Conservation (phyloP, 2,888 invertebrate species). For the Hetaerina titia region DNA sequence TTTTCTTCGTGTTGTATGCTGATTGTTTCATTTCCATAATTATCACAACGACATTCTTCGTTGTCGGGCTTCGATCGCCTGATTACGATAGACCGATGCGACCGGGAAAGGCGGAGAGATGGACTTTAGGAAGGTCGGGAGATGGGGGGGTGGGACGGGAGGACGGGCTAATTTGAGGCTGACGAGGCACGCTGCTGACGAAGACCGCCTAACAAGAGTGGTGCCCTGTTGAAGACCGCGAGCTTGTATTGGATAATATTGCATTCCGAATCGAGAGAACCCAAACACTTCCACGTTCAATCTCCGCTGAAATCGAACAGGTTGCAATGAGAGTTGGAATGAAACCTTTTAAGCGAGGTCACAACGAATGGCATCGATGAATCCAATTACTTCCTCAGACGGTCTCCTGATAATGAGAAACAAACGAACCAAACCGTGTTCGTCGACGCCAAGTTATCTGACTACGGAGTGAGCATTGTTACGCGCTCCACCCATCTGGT, state of each 20-base stretch:
- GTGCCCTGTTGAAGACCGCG: background rate
- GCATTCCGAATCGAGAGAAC: background rate
- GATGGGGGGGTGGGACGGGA: no score
- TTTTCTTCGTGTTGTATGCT: no score
- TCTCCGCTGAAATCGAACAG: background rate
- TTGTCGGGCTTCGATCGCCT: no score
- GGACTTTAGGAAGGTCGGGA: no score
- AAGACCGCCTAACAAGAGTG: no score
- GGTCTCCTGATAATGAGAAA: background rate
- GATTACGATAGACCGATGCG: no score
- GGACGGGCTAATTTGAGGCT: no score
- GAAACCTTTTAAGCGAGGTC: background rate
- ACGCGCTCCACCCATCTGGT: background rate
- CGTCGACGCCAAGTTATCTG: background rate
- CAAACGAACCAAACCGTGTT: conserved; percentile 18
- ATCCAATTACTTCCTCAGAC: conserved; percentile 31
- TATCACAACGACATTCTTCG: no score
- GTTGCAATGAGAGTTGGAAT: background rate
- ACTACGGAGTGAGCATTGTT: background rate
- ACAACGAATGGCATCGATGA: background rate
- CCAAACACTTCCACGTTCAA: background rate
- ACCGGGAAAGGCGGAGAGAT: no score
- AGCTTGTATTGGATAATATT: conserved; percentile 22
- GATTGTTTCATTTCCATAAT: no score
- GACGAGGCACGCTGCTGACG: no score